A percentile compares a stretch with the other conserved stretches of the same genome.
Evolutionary conservation across 2,888 invertebrate species (phyloP).

Genomic region (Charanyca ferruginea): DNA sequence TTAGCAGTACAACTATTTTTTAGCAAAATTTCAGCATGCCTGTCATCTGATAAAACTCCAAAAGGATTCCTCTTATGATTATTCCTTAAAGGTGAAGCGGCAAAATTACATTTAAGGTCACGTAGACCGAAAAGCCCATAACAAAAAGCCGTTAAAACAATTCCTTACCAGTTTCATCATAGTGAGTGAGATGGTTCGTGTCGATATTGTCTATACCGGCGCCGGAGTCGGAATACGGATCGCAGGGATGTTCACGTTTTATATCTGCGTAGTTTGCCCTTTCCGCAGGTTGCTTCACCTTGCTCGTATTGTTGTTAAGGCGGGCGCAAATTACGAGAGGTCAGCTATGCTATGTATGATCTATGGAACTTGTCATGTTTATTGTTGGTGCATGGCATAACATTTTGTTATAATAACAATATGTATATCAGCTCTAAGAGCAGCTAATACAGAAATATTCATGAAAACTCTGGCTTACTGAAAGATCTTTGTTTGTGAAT

Average conservation of each 20-base stretch:
- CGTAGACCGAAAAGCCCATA: slow-evolving; percentile 41
- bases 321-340: slow-evolving; percentile 73
- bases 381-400: slow-evolving; percentile 37
- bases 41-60: slow-evolving; percentile 34
- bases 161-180: slow-evolving; percentile 85
- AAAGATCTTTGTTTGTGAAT: background rate
- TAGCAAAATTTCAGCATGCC: slow-evolving; percentile 16
- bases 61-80: slow-evolving; percentile 48
- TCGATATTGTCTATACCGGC: slow-evolving; percentile 73
- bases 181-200: slow-evolving; percentile 69
- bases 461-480: background rate
- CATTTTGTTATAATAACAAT: slow-evolving; percentile 6
- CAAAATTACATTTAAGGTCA: slow-evolving; percentile 50
- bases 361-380: slow-evolving; percentile 52
- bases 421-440: background rate
- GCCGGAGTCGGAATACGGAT: slow-evolving; percentile 78
- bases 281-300: slow-evolving; percentile 87
- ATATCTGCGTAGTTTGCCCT: slow-evolving; percentile 87
- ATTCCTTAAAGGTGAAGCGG: slow-evolving; percentile 43
- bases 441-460: background rate
- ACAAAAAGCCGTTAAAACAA: slow-evolving; percentile 52
- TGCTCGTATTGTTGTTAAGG: slow-evolving; percentile 85
- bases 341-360: slow-evolving; percentile 60
- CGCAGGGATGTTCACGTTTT: slow-evolving; percentile 86
- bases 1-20: background rate